Evolutionary conservation across 2,797 vertebrate genomes (phyloP).

Genomic region (Tapirus indicus): DNA sequence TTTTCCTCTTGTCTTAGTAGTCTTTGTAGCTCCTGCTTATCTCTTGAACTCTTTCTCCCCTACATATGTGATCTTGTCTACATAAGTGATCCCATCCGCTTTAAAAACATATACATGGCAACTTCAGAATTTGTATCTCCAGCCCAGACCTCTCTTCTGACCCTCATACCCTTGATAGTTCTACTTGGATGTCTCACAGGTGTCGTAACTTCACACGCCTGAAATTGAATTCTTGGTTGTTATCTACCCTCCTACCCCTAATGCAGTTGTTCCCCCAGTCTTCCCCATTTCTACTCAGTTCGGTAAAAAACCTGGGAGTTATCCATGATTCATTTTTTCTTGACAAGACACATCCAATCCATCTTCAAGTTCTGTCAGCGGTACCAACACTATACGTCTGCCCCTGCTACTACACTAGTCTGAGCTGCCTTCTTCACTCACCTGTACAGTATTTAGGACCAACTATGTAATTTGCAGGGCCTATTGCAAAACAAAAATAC

Average conservation of each 20-base stretch:
- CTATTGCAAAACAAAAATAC: slow-evolving; percentile 7
- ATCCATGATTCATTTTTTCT: neutral
- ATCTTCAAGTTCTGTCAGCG: neutral
- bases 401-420: neutral
- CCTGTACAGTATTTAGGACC: neutral
- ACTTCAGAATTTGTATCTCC: neutral
- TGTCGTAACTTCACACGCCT: neutral
- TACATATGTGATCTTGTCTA: neutral
- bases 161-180: neutral
- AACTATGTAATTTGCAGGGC: neutral
- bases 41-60: neutral
- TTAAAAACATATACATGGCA: neutral
- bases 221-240: neutral
- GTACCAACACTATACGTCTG: neutral
- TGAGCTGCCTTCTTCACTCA: neutral
- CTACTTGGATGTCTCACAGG: neutral
- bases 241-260: neutral
- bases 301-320: neutral
- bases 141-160: neutral
- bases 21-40: neutral
- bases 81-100: neutral
- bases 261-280: neutral
- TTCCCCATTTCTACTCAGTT: neutral
- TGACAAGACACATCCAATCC: neutral
- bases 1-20: neutral